A percentile compares a stretch with the other conserved stretches of the same genome.
phyloP scores from a whole-genome alignment of 2,797 vertebrate genomes.

The Poliocrania exsul region DNA sequence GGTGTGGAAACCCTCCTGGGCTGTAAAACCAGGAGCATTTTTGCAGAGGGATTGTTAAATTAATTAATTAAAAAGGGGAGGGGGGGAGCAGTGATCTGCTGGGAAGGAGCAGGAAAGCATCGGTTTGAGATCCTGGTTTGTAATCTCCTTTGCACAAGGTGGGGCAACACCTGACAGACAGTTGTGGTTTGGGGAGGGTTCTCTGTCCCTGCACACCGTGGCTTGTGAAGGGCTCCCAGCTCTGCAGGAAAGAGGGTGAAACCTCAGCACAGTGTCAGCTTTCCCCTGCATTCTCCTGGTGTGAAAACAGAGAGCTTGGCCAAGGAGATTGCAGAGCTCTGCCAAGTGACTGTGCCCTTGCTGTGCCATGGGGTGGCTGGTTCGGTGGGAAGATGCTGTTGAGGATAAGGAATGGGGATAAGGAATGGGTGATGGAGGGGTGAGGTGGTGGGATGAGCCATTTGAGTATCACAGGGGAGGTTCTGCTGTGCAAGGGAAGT shows the following conservation, averaged over 20 bases:
- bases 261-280: conserved; percentile 6
- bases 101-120: conserved; percentile 55
- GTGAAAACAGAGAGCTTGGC: not conserved
- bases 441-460: not conserved
- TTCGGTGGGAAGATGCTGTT: not conserved
- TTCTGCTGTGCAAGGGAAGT: not conserved
- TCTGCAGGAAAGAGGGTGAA: not conserved
- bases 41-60: conserved; percentile 13
- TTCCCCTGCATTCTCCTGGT: not conserved
- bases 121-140: conserved; percentile 58
- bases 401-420: not conserved
- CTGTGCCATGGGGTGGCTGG: not conserved
- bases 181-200: conserved; percentile 54
- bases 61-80: conserved; percentile 44
- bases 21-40: not conserved
- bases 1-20: not conserved
- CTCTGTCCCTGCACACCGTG: conserved; percentile 28
- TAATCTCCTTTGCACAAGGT: conserved; percentile 59
- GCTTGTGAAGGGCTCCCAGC: conserved; percentile 64
- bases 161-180: conserved; percentile 37
- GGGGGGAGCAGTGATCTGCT: conserved; percentile 1
- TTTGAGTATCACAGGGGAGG: accelerated
- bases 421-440: accelerated
- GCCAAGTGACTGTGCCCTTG: not conserved
- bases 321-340: not conserved